Conservation (phyloP, 2,797 vertebrate genomes). For the Sandelia bainsii region DNA sequence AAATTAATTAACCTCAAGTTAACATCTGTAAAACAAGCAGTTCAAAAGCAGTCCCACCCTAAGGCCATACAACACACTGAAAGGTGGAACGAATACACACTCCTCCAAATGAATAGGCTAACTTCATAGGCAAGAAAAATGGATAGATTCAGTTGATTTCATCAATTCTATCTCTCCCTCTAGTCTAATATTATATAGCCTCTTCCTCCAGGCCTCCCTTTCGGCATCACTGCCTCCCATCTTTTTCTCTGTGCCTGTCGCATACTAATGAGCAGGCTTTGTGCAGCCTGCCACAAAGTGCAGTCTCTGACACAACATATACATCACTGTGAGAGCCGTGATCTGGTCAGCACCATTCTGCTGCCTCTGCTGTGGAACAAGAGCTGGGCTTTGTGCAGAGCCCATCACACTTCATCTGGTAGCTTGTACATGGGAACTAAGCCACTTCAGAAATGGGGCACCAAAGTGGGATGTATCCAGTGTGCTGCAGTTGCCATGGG, state of each 20-base stretch:
- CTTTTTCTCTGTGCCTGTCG: conserved; percentile 61
- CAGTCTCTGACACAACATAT: conserved; percentile 80
- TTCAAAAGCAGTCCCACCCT: conserved; percentile 51
- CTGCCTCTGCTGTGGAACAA: conserved; percentile 62
- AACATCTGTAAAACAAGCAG: conserved; percentile 67
- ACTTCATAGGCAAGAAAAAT: conserved; percentile 64
- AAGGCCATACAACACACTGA: conserved; percentile 37
- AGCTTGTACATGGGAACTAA: conserved; percentile 25
- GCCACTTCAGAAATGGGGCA: conserved; percentile 35
- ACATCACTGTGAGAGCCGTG: conserved; percentile 76
- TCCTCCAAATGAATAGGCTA: conserved; percentile 57
- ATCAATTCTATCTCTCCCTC: conserved; percentile 71
- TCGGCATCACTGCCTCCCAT: conserved; percentile 79
- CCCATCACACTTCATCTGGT: conserved; percentile 62
- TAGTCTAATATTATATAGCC: conserved; percentile 73
- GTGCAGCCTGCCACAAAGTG: conserved; percentile 76
- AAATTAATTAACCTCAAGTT: conserved; percentile 71
- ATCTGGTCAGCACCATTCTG: conserved; percentile 71
- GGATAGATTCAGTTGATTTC: conserved; percentile 74
- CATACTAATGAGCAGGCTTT: conserved; percentile 83
- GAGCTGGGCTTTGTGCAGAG: conserved; percentile 54
- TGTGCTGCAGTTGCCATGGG: not conserved
- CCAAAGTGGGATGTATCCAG: conserved; percentile 11
- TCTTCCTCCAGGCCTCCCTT: conserved; percentile 76
- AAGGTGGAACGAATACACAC: conserved; percentile 52